These are phyloP conservation scores for Nerophis ophidion DNA, from an alignment of 2,113 vertebrate genomes.

Conservation along the genomic window DNA sequence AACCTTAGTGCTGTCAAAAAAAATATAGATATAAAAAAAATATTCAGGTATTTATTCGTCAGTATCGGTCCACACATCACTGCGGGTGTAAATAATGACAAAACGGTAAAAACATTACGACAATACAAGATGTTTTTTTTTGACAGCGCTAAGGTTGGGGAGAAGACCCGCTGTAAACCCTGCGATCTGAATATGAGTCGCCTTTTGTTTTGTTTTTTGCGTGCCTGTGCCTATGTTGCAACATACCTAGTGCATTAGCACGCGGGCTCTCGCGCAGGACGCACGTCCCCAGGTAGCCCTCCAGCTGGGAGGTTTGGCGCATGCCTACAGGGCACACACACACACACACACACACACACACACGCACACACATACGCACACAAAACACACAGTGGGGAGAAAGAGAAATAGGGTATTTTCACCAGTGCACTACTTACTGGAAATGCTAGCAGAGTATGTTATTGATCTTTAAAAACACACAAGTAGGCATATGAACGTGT, in stretches of 20 bases:
- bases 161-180: no score
- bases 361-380: slow-evolving; percentile 41
- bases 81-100: no score
- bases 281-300: slow-evolving; percentile 78
- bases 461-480: slow-evolving; percentile 11
- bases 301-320: slow-evolving; percentile 78
- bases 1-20: no score
- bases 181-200: no score
- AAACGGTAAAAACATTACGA: no score
- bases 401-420: slow-evolving; percentile 37
- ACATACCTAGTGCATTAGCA: slow-evolving; percentile 77
- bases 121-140: no score
- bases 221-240: slow-evolving; percentile 31
- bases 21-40: no score
- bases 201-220: neutral
- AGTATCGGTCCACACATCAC: no score
- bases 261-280: slow-evolving; percentile 78
- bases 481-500: slow-evolving; percentile 43
- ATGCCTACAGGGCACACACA: slow-evolving; percentile 55
- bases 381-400: slow-evolving; percentile 33
- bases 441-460: slow-evolving; percentile 16
- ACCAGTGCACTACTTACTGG: slow-evolving; percentile 12
- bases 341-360: slow-evolving; percentile 20
- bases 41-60: no score
- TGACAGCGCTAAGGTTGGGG: no score